Conservation (phyloP, 2,888 invertebrate species). For the Philonicus albiceps region DNA sequence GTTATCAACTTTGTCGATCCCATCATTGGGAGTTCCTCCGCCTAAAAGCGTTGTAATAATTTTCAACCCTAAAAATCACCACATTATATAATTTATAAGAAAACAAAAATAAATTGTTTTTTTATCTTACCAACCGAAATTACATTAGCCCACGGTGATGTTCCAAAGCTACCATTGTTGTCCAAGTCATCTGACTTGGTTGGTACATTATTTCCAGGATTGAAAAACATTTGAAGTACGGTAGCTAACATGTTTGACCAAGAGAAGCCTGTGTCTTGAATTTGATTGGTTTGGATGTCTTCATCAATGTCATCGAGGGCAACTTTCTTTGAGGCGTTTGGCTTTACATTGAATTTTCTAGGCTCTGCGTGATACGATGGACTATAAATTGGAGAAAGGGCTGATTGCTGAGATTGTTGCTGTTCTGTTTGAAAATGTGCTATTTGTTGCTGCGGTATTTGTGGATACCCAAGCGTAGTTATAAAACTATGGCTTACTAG, state of each 20-base stretch:
- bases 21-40: conserved; percentile 77
- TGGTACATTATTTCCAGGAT: conserved; percentile 66
- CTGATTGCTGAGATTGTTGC: conserved; percentile 47
- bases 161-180: conserved; percentile 70
- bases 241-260: conserved; percentile 88
- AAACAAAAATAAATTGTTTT: not conserved
- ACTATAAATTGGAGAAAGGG: conserved; percentile 56
- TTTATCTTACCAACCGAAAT: conserved; percentile 72
- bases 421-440: conserved; percentile 47
- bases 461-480: conserved; percentile 74
- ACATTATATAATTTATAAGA: not conserved
- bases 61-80: conserved; percentile 68
- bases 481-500: conserved; percentile 73
- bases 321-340: conserved; percentile 88
- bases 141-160: conserved; percentile 89
- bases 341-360: conserved; percentile 87
- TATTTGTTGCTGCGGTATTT: conserved; percentile 52
- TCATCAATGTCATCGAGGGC: conserved; percentile 82
- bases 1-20: conserved; percentile 91
- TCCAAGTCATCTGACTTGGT: conserved; percentile 82
- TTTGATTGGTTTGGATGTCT: conserved; percentile 81
- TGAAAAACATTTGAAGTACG: conserved; percentile 89
- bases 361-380: conserved; percentile 64
- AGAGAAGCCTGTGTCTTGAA: conserved; percentile 79
- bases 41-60: conserved; percentile 85